These are phyloP conservation scores for Channa maculata DNA, from an alignment of 2,113 vertebrate species.

Conservation along the genomic window DNA sequence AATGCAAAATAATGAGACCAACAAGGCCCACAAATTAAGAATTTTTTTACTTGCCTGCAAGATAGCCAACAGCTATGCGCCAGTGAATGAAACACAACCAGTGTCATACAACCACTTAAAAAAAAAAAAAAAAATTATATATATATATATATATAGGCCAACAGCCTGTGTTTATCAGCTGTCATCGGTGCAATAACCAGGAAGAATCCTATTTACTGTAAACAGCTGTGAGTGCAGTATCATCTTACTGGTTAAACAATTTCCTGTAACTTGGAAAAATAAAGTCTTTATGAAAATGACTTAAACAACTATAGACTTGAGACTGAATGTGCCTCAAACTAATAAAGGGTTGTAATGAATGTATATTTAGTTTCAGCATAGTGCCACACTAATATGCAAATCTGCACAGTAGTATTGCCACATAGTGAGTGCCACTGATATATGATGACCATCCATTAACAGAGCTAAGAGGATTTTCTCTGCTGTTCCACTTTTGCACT, in stretches of 20 bases:
- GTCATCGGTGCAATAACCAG: slow-evolving; percentile 14
- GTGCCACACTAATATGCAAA: not conserved
- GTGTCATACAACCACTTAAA: not conserved
- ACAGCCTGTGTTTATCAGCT: slow-evolving; percentile 19
- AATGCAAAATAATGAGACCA: too few relatives aligned
- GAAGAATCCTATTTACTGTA: slow-evolving; percentile 38
- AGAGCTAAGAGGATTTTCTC: slow-evolving; percentile 38
- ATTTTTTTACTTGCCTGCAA: not conserved
- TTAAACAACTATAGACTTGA: too few relatives aligned
- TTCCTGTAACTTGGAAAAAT: not conserved
- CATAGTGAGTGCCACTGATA: too few relatives aligned
- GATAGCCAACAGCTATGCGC: not conserved
- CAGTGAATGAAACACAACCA: not conserved
- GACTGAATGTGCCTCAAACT: not conserved
- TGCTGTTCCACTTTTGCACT: slow-evolving; percentile 33
- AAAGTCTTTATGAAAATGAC: not conserved
- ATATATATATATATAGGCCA: too few relatives aligned
- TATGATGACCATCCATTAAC: too few relatives aligned
- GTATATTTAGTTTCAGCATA: not conserved
- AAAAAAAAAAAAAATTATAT: too few relatives aligned
- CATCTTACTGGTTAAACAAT: not conserved
- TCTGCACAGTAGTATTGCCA: not conserved
- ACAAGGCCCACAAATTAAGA: too few relatives aligned
- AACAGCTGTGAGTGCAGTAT: not conserved
- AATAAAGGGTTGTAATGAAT: not conserved